Evolutionary conservation across 2,797 vertebrate genomes (phyloP).

Genomic region (Chrysocyon brachyurus): DNA sequence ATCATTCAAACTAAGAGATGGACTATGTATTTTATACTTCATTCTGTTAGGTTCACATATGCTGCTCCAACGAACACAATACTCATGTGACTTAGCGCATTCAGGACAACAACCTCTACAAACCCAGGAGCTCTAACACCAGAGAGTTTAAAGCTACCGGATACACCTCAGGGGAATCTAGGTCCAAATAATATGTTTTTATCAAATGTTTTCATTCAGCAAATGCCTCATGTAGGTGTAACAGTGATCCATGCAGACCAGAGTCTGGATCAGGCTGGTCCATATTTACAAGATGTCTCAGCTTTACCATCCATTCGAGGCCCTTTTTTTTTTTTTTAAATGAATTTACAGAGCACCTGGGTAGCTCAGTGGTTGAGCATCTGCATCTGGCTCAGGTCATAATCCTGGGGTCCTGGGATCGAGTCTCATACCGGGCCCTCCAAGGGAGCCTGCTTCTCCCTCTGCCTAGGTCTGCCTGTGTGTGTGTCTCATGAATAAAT

Average conservation of each 20-base stretch:
- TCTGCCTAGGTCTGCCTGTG: too few relatives aligned
- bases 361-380: too few relatives aligned
- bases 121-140: neutral
- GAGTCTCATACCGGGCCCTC: too few relatives aligned
- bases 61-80: neutral
- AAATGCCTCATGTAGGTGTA: neutral
- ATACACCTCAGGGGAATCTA: neutral
- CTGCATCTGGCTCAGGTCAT: too few relatives aligned
- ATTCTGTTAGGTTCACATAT: neutral
- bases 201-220: neutral
- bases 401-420: too few relatives aligned
- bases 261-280: neutral
- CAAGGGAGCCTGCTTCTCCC: too few relatives aligned
- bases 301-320: neutral
- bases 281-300: neutral
- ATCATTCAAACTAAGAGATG: neutral
- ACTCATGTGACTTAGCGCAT: neutral
- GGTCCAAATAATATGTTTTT: neutral
- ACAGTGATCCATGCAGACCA: neutral
- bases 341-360: neutral
- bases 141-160: neutral
- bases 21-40: neutral
- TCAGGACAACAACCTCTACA: neutral
- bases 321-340: neutral
- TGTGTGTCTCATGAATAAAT: too few relatives aligned